These are phyloP conservation scores for Ennomos quercinarius DNA, from an alignment of 2,888 invertebrate genomes.

Conservation along the genomic window DNA sequence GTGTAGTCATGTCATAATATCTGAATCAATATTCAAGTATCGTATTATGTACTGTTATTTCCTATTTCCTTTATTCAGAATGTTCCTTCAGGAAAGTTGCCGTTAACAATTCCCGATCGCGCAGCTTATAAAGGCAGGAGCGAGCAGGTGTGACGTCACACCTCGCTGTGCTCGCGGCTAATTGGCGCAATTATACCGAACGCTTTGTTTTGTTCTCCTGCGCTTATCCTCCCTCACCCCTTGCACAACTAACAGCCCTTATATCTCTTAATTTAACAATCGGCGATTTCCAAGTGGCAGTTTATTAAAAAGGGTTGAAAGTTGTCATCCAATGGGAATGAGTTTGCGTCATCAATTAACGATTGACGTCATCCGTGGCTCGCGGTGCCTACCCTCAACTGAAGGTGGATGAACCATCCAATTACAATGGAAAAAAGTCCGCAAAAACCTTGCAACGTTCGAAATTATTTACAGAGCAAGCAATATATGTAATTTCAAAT, in stretches of 20 bases:
- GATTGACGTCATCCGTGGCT: neutral
- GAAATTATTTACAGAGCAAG: neutral
- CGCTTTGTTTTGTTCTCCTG: constrained; percentile 65
- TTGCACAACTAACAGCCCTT: constrained; percentile 2
- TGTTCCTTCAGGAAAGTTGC: too few species aligned
- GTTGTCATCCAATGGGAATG: constrained; percentile 33
- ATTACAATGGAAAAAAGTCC: neutral
- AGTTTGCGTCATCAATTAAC: constrained; percentile 24
- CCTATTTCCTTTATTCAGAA: too few species aligned
- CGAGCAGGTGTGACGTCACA: constrained; percentile 60
- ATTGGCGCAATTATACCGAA: constrained; percentile 75
- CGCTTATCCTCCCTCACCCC: constrained; percentile 34
- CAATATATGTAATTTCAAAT: neutral
- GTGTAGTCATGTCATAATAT: too few species aligned
- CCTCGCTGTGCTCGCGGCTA: constrained; percentile 62
- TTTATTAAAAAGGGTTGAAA: constrained; percentile 44
- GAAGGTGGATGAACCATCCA: neutral
- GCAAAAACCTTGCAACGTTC: neutral
- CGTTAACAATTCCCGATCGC: neutral
- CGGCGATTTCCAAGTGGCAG: constrained; percentile 33
- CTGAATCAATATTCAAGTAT: too few species aligned
- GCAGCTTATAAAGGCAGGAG: neutral
- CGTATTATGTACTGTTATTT: too few species aligned
- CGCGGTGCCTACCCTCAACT: neutral
- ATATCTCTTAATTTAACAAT: constrained; percentile 17